phyloP scores from a whole-genome alignment of 2,888 invertebrate species.

The Agonopterix arenella region DNA sequence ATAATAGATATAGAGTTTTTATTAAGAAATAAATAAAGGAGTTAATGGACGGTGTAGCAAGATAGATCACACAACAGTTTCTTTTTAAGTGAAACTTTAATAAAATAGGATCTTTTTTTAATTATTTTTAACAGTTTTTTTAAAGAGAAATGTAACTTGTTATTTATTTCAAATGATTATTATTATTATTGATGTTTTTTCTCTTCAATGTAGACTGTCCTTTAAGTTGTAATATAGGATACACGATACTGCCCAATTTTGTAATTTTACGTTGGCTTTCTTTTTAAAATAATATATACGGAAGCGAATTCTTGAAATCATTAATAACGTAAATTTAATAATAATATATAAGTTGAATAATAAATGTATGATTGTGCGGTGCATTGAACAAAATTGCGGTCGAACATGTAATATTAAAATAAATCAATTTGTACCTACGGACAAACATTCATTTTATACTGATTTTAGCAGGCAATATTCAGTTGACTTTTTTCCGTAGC shows the following conservation, averaged over 20 bases:
- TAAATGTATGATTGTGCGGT: conserved; percentile 29
- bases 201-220: conserved; percentile 57
- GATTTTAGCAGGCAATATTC: conserved; percentile 62
- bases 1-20: conserved; percentile 75
- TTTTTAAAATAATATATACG: conserved; percentile 17
- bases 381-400: conserved; percentile 56
- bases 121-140: conserved; percentile 73
- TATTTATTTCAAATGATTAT: conserved; percentile 77
- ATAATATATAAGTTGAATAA: conserved; percentile 41
- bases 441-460: conserved; percentile 43
- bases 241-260: conserved; percentile 67
- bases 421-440: conserved; percentile 30
- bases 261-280: conserved; percentile 46
- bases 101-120: conserved; percentile 49
- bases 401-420: conserved; percentile 24
- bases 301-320: conserved; percentile 16
- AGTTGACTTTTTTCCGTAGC: conserved; percentile 29
- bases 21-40: conserved; percentile 70
- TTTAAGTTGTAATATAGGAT: conserved; percentile 70
- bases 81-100: conserved; percentile 51
- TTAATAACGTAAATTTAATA: conserved; percentile 27
- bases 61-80: conserved; percentile 58
- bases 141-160: conserved; percentile 68
- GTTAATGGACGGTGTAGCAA: conserved; percentile 58
- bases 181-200: conserved; percentile 69